These are phyloP conservation scores for Heteromurus nitidus DNA, from an alignment of 2,888 invertebrate genomes.

Conservation along the genomic window DNA sequence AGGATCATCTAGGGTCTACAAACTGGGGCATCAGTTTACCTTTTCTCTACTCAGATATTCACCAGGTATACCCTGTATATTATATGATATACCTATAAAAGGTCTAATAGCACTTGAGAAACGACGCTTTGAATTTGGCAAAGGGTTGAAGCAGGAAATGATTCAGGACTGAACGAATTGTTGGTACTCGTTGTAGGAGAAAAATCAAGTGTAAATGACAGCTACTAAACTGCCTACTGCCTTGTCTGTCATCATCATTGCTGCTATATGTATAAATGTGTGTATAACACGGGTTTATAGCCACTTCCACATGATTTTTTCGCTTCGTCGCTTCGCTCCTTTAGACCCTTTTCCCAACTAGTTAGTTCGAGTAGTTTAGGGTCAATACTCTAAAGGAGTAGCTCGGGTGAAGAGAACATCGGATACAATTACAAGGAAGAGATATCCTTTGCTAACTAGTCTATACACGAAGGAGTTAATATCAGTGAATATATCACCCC, in stretches of 20 bases:
- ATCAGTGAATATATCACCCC: too few relatives aligned
- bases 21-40: too few relatives aligned
- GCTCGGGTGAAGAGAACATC: too few relatives aligned
- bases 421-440: too few relatives aligned
- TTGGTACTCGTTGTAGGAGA: neutral
- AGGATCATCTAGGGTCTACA: too few relatives aligned
- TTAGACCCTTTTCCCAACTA: too few relatives aligned
- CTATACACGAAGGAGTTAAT: too few relatives aligned
- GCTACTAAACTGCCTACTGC: neutral
- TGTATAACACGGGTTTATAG: neutral
- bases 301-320: constrained; percentile 5
- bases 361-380: constrained; percentile 19
- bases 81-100: neutral
- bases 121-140: neutral
- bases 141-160: neutral
- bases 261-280: neutral
- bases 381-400: constrained; percentile 52
- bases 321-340: constrained; percentile 1
- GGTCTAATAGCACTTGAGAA: neutral
- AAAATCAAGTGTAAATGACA: constrained; percentile 40
- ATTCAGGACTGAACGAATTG: neutral
- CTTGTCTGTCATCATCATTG: constrained; percentile 34
- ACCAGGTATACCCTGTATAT: too few relatives aligned
- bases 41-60: too few relatives aligned
- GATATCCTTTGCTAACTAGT: too few relatives aligned